Conservation (phyloP, 2,113 vertebrate species). For the Neodontobutis hainanensis region DNA sequence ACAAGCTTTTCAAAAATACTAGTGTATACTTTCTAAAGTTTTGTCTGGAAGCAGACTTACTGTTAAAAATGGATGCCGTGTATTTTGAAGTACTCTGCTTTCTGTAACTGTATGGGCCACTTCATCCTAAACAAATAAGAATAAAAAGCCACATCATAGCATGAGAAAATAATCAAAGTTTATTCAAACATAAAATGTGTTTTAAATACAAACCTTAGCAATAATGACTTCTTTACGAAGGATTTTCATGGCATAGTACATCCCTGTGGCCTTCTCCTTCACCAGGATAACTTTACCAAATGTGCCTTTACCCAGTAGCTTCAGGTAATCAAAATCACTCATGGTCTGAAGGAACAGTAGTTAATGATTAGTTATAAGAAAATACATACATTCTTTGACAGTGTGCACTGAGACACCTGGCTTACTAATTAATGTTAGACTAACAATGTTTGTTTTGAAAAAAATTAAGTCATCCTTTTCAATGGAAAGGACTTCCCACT, state of each 20-base stretch:
- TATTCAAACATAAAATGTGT: not conserved
- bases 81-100: conserved; percentile 94
- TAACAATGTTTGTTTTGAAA: not conserved
- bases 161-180: not conserved
- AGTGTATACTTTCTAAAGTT: not conserved
- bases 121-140: conserved; percentile 84
- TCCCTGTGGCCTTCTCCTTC: conserved; percentile 89
- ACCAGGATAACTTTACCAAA: conserved; percentile 97
- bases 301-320: conserved; percentile 93
- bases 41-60: conserved; percentile 65
- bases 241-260: conserved; percentile 97
- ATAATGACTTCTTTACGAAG: conserved; percentile 96
- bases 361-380: not conserved
- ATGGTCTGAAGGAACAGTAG: conserved; percentile 81
- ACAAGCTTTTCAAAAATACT: not conserved
- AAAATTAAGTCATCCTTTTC: not conserved
- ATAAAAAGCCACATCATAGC: conserved; percentile 10
- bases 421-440: not conserved
- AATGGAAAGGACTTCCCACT: not conserved
- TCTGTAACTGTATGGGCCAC: conserved; percentile 96
- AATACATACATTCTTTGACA: not conserved
- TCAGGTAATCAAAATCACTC: conserved; percentile 96
- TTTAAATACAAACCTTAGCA: conserved; percentile 83
- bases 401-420: not conserved
- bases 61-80: conserved; percentile 92